Evolutionary conservation across 2,888 invertebrate species (phyloP), one percentile per base, ranked within the genome.

Genomic region (Zaprionus lineosus): DNA sequence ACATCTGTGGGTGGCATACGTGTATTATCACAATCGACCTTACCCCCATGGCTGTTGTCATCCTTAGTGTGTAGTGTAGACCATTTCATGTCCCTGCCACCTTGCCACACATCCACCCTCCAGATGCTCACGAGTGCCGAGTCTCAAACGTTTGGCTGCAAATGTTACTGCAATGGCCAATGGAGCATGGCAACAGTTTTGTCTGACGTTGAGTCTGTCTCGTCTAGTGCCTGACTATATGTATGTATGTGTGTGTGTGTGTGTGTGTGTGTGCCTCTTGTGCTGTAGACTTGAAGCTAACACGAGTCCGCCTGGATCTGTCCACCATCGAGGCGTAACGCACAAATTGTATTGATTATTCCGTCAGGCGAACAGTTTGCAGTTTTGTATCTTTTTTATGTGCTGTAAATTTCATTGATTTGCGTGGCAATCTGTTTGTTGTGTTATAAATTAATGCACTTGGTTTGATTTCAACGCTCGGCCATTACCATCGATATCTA

Each of bases 401-500:
- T 48, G 33, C 52, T 48, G 61, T 69, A 64, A 71, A 78, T 68
- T 61, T 55, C 43, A 68, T 71, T 83, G 83, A 77, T 75, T 81
- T 73, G 77, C 82, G 47, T 60, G 68, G 76, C 81, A 75, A 79
- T 76, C 76, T 79, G 73, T 66, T 76, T 79, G 63, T 69, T 66
- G 64, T 64, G 64, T 63, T 65, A 70, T 78, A 81, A 78, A 73
- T 81, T 66, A 72, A 78, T 78, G 81, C 77, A 79, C 69, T 84
- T 70, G 76, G 52, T 28, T 72, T 61, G 44, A 62, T 83, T 79
- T 75, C 65, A 79, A 75, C 57, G 79, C 75, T 64, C 67, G 55
- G 51, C 43, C 53, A 48, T 52, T n/a, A n/a, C n/a, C n/a, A n/a
- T n/a, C n/a, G n/a, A n/a, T n/a, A n/a, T n/a, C n/a, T n/a, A 43